Evolutionary conservation across 1,140 invertebrate genomes (phyloP), one percentile per base, ranked within the genome.

Genomic region (Zeugodacus cucurbitae): DNA sequence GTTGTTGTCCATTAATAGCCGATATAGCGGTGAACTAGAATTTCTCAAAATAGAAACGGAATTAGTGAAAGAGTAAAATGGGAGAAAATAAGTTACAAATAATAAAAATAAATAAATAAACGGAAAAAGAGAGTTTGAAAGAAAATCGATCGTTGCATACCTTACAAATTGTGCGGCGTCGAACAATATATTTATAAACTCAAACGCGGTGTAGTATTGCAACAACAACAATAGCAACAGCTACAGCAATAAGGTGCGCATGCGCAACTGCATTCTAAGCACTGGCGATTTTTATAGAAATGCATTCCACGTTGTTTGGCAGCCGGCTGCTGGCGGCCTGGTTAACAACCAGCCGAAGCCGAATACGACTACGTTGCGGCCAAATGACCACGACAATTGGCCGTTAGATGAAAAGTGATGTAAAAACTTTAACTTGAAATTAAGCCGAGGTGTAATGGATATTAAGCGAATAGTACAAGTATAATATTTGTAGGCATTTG

Each of bases 331-430:
- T 82, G 74, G 74, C 74, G 74, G 74, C 74, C 74, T 82, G 74
- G 74, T 82, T 82, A 82, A 82, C 74, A 82, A 82, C 74, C 48
- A 82, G 74, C 74, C 74, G 74, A 82, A 82, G 74, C 74, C 74
- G 44, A 54, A 82, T 82, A 82, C 41, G 74, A 82, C 74, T 82
- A 82, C 74, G 74, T 82, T 82, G 74, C 74, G 74, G 74, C 74
- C 74, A 82, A 82, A 82, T 82, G 74, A 82, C 41, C 74, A 82
- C 74, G 74, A 48, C 74, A 82, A 82, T 82, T 82, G 41, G 44
- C 74, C 74, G 74, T 82, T 82, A 82, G 74, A n/a, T n/a, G n/a
- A 82, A 48, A 82, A 41, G 74, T 82, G 74, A 26, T 82, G 74
- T 82, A 48, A n/a, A 82, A 82, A 44, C 7, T 48, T 29, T 14